Evolutionary conservation across 53 echinoderm and acorn worm species (phyloP), one percentile per base, ranked within the genome.

Genomic region (Henricia sp.): DNA sequence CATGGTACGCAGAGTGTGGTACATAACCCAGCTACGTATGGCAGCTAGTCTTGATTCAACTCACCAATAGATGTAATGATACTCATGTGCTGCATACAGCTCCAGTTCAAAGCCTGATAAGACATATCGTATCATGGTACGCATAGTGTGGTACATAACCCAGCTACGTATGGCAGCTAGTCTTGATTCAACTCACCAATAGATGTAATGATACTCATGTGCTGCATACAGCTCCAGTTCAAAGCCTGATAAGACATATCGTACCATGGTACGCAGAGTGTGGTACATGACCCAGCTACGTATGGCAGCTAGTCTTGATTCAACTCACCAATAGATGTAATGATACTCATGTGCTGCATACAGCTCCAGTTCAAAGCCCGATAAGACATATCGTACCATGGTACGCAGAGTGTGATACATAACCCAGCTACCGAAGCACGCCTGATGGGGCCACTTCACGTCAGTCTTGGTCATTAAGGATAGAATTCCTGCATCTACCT

Each of bases 341-440:
- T 96, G 96, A 69, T 96, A 96, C 66, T 96, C 96, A 64, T 96
- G 96, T 13, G 86, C 73, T 40, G 94, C 96, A 70, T 96, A 96
- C 16, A 96, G 90, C 83, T 96, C 96, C 71, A 96, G 88, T 51
- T 96, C 96, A 86, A 96, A 96, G 4, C 96, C 96, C n/a, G 92
- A 91, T 59, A 90, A 82, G 24, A 93, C 92, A 30, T 96, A 92
- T 19, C 88, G 92, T 37, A 96, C 90, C 96, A 96, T 96, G 60
- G 91, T 90, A 42, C 94, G 85, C 13, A 96, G 86, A 1, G 93
- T 96, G 70, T 96, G 94, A 41, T 94, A 96, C 92, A 96, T 89
- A 4, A 94, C 94, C 93, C 93, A 96, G 86, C 94, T 94, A 44
- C 96, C 92, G 36, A 94, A 96, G 62, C 92, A 91, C 3, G 95